These are phyloP conservation scores for Psittacula echo DNA, from an alignment of 2,797 vertebrate species.

Conservation along the genomic window DNA sequence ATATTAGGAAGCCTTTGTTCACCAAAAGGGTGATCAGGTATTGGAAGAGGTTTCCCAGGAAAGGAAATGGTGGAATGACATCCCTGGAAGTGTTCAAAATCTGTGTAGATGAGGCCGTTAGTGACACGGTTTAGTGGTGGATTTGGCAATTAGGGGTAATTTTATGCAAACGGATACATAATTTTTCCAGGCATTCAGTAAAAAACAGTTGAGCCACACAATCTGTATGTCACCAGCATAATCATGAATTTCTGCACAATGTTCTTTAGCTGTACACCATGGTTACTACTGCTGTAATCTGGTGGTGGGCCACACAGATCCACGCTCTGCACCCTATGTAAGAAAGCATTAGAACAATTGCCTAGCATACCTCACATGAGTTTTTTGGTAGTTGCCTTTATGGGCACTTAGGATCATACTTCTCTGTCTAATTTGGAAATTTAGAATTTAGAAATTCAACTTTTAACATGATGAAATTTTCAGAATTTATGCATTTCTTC, in stretches of 20 bases:
- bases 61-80: not conserved
- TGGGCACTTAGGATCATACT: not conserved
- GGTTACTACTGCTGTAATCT: not conserved
- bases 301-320: not conserved
- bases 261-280: not conserved
- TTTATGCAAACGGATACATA: not conserved
- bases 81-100: not conserved
- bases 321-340: not conserved
- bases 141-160: not conserved
- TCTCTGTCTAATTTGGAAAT: not conserved
- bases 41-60: not conserved
- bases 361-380: not conserved
- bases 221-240: not conserved
- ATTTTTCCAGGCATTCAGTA: not conserved
- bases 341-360: not conserved
- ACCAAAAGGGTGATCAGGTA: not conserved
- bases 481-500: not conserved
- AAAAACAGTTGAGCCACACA: not conserved
- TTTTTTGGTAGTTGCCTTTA: not conserved
- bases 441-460: not conserved
- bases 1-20: not conserved
- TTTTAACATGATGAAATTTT: not conserved
- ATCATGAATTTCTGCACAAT: not conserved
- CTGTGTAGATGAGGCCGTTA: not conserved
- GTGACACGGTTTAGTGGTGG: not conserved